Evolutionary conservation across 2,113 vertebrate genomes (phyloP).

Genomic region (Lophochroa leadbeateri): DNA sequence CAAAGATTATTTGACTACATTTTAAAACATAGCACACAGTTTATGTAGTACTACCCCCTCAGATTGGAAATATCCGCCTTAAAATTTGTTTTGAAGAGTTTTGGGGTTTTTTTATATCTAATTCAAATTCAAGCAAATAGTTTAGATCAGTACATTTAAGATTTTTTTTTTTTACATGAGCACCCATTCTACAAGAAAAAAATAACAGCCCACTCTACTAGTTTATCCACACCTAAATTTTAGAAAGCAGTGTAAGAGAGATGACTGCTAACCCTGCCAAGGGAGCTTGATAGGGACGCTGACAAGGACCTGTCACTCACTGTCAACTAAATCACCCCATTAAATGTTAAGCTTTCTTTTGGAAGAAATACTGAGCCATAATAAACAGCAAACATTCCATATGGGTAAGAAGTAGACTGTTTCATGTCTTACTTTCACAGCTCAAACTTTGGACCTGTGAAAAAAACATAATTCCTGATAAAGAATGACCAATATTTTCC

Average conservation of each 20-base stretch:
- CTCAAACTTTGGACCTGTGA: neutral
- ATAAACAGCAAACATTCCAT: neutral
- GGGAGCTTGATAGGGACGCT: neutral
- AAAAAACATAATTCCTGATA: neutral
- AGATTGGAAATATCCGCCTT: neutral
- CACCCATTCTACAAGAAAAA: neutral
- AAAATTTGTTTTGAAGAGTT: neutral
- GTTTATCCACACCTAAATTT: neutral
- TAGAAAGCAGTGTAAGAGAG: neutral
- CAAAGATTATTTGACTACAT: neutral
- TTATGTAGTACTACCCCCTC: neutral
- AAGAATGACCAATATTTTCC: neutral
- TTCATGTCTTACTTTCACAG: neutral
- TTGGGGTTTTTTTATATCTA: neutral
- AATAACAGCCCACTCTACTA: fast-evolving
- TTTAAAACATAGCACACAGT: neutral
- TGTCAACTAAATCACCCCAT: neutral
- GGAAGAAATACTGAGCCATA: neutral
- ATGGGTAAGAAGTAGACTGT: neutral
- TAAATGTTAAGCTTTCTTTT: neutral
- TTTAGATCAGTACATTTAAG: neutral
- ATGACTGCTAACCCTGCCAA: neutral
- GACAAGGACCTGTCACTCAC: neutral
- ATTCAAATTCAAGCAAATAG: neutral
- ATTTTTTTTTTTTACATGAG: neutral